Conservation (phyloP, 2,797 vertebrate species). For the Stomatorhinus walkeri region DNA sequence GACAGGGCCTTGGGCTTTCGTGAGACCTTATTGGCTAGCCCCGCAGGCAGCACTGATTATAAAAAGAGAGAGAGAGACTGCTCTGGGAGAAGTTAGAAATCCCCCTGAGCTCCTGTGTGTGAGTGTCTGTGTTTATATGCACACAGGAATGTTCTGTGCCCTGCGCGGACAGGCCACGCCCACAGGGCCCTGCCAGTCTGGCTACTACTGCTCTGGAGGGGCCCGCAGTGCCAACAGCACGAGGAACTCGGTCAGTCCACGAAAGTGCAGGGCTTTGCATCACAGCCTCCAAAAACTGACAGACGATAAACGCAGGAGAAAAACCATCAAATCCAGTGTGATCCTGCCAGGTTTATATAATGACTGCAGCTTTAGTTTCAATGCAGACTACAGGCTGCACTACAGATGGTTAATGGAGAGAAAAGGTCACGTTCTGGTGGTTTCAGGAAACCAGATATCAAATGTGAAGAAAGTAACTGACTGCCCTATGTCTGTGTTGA, state of each 20-base stretch:
- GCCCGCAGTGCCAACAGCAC: slow-evolving; percentile 68
- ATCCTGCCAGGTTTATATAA: not conserved
- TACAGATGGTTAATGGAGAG: not conserved
- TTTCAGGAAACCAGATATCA: not conserved
- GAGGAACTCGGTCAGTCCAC: slow-evolving; percentile 59
- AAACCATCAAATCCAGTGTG: not conserved
- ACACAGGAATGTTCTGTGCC: slow-evolving; percentile 79
- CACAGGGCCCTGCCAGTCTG: slow-evolving; percentile 72
- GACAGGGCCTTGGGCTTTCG: not conserved
- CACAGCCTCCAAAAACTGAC: not conserved
- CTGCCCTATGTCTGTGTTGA: not conserved
- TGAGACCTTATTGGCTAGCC: not conserved
- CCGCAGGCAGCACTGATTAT: not conserved
- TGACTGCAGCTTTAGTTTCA: not conserved
- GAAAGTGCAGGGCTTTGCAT: not conserved
- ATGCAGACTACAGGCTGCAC: not conserved
- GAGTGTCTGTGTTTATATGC: not conserved
- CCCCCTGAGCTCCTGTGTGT: not conserved
- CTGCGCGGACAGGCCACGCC: slow-evolving; percentile 64
- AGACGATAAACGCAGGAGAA: not conserved
- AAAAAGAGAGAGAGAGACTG: not conserved
- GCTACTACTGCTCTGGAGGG: slow-evolving; percentile 70
- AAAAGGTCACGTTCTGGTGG: not conserved
- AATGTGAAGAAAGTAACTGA: not conserved
- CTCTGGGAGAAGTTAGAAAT: not conserved